Conservation (phyloP, 2,888 invertebrate genomes). For the Synanthedon vespiformis region DNA sequence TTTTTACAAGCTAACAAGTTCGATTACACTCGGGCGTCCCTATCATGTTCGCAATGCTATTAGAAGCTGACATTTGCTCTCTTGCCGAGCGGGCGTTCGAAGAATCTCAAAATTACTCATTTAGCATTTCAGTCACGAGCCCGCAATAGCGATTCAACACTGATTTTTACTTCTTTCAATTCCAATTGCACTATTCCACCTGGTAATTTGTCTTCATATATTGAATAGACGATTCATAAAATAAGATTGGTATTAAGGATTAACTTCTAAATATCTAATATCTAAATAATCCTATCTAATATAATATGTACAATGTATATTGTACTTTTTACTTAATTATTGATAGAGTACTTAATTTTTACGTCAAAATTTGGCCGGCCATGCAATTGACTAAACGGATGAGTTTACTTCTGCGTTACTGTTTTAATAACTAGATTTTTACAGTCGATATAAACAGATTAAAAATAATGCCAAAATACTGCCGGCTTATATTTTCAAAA, state of each 20-base stretch:
- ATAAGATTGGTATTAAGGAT: not conserved
- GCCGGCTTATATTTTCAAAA: too few species aligned
- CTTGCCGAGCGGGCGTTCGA: conserved; percentile 44
- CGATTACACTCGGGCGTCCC: conserved; percentile 41
- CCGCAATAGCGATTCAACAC: conserved; percentile 44
- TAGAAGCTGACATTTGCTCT: conserved; percentile 62
- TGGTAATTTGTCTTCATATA: conserved; percentile 55
- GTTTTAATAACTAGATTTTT: too few species aligned
- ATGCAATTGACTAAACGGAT: too few species aligned
- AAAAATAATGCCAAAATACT: too few species aligned
- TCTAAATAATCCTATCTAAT: too few species aligned
- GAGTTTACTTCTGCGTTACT: too few species aligned
- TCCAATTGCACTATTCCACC: conserved; percentile 61
- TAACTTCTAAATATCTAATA: not conserved
- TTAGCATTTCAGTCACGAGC: conserved; percentile 62
- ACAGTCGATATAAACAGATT: too few species aligned
- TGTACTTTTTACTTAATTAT: not conserved
- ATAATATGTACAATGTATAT: too few species aligned
- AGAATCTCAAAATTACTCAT: conserved; percentile 68
- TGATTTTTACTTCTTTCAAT: conserved; percentile 69
- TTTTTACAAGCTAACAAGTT: conserved; percentile 18
- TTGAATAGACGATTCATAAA: not conserved
- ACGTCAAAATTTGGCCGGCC: too few species aligned
- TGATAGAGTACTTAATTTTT: too few species aligned
- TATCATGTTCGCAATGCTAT: conserved; percentile 59